Evolutionary conservation across 2,113 vertebrate species (phyloP).

Genomic region (Nesogale talazaci): DNA sequence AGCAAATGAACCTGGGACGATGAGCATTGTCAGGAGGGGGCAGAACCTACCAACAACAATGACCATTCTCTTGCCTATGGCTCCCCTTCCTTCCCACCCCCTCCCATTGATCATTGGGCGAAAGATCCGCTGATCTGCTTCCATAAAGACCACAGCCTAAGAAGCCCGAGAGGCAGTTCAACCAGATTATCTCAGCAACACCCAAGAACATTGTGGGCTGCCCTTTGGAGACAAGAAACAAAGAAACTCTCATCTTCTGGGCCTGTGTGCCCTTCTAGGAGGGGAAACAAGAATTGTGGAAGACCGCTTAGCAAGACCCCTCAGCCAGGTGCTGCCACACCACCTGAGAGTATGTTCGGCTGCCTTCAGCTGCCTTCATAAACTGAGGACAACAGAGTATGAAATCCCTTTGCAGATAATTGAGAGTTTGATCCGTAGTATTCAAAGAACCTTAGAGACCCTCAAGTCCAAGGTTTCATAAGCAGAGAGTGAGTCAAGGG

Average conservation of each 20-base stretch:
- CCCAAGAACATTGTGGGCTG: background rate
- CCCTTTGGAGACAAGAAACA: background rate
- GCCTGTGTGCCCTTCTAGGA: too few species aligned
- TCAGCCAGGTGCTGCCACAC: fast-evolving
- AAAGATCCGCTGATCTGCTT: background rate
- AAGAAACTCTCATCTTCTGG: background rate
- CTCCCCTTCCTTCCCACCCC: too few species aligned
- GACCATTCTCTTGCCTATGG: too few species aligned
- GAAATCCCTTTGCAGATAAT: background rate
- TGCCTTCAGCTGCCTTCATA: background rate
- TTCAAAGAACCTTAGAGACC: background rate
- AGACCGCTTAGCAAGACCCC: fast-evolving
- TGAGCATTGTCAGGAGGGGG: too few species aligned
- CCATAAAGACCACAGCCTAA: background rate
- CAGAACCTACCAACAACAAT: too few species aligned
- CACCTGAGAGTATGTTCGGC: background rate
- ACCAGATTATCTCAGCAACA: background rate
- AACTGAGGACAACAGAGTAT: background rate
- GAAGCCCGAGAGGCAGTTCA: background rate
- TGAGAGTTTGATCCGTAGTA: background rate
- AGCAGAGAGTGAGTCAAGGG: background rate
- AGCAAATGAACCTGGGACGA: too few species aligned
- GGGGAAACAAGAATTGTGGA: background rate
- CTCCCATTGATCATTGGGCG: background rate
- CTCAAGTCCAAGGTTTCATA: background rate